Evolutionary conservation across 2,797 vertebrate genomes (phyloP).

Genomic region (Danio kyathit): DNA sequence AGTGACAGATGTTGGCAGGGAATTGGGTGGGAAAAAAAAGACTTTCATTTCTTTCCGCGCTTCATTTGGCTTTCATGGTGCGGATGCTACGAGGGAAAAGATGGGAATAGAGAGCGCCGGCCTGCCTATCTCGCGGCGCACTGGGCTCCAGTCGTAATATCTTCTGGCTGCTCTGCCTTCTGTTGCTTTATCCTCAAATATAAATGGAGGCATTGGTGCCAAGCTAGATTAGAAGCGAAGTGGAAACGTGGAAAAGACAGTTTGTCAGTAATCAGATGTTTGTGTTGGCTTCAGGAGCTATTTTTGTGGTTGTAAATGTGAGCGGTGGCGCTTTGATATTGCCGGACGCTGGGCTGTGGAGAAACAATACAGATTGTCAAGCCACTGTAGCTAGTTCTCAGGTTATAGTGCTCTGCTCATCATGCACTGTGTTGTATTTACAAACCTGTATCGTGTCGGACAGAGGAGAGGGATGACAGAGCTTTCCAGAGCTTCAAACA

Average conservation of each 20-base stretch:
- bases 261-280: constrained; percentile 80
- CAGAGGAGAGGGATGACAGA: neutral
- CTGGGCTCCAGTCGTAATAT: constrained; percentile 76
- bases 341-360: neutral
- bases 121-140: constrained; percentile 76
- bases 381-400: neutral
- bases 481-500: neutral
- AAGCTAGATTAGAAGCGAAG: constrained; percentile 78
- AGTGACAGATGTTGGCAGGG: constrained; percentile 83
- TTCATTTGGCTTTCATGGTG: constrained; percentile 71
- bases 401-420: neutral
- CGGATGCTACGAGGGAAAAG: constrained; percentile 48
- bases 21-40: constrained; percentile 76
- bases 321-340: constrained; percentile 16
- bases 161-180: constrained; percentile 55
- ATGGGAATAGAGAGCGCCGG: constrained; percentile 57
- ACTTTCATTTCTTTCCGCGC: constrained; percentile 75
- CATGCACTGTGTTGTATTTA: neutral
- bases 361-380: neutral
- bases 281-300: constrained; percentile 5
- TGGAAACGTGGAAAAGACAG: constrained; percentile 70
- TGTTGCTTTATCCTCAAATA: constrained; percentile 70
- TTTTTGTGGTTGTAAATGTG: constrained; percentile 37
- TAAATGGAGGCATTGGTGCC: constrained; percentile 78
- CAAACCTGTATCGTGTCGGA: constrained; percentile 6